Evolutionary conservation across 2,888 invertebrate genomes (phyloP).

Genomic region (Rutpela maculata): DNA sequence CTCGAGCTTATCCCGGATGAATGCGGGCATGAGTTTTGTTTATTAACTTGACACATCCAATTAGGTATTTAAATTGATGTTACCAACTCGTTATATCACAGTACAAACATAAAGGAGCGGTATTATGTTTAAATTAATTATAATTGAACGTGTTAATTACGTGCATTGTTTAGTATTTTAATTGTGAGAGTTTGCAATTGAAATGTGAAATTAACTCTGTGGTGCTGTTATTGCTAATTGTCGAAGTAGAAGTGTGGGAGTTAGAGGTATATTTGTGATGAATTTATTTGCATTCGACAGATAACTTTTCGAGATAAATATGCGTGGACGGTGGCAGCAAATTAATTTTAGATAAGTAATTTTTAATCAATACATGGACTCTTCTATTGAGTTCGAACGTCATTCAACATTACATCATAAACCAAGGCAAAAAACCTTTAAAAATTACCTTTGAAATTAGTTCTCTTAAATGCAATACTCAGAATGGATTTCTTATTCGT

Average conservation of each 20-base stretch:
- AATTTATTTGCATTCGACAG: neutral
- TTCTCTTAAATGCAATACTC: no score
- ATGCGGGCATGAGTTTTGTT: slow-evolving; percentile 18
- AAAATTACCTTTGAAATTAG: no score
- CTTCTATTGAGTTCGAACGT: neutral
- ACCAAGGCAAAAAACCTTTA: no score
- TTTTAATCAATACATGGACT: neutral
- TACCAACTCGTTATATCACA: slow-evolving; percentile 17
- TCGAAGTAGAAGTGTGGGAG: neutral
- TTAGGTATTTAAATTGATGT: slow-evolving; percentile 19
- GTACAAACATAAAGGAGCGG: slow-evolving; percentile 3
- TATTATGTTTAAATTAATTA: slow-evolving; percentile 11
- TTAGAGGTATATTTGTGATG: neutral
- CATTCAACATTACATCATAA: no score
- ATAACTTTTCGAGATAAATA: neutral
- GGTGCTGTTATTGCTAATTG: neutral
- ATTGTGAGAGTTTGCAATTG: neutral
- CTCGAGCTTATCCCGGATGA: slow-evolving; percentile 4
- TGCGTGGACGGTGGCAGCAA: neutral
- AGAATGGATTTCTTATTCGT: no score
- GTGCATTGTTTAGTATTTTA: slow-evolving; percentile 12
- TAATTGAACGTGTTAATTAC: slow-evolving; percentile 11
- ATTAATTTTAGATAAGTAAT: neutral
- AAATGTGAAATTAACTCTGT: slow-evolving; percentile 1
- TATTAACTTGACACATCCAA: slow-evolving; percentile 22